A percentile compares a stretch with the other conserved stretches of the same genome.
phyloP scores from a whole-genome alignment of 2,888 invertebrate genomes.

The Latrodectus elegans region DNA sequence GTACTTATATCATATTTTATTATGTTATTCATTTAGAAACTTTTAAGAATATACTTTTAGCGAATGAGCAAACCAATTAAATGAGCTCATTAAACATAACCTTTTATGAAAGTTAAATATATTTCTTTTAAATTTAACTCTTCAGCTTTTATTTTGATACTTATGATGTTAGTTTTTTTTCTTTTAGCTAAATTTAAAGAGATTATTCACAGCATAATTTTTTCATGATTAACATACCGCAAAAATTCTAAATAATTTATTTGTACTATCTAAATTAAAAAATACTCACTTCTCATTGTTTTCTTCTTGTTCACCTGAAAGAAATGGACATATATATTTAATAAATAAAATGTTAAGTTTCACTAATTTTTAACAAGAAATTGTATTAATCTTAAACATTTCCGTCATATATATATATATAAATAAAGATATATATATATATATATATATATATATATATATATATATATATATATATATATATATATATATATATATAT shows the following conservation, averaged over 20 bases:
- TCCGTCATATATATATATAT: not conserved
- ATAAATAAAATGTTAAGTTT: too few relatives aligned
- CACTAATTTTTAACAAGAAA: too few relatives aligned
- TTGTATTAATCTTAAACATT: not conserved
- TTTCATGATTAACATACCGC: not conserved
- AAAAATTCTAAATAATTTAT: not conserved
- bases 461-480: conserved; percentile 11
- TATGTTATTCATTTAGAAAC: too few relatives aligned
- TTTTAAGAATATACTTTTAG: too few relatives aligned
- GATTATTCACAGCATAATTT: not conserved
- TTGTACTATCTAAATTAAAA: conserved; percentile 1
- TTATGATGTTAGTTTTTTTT: too few relatives aligned
- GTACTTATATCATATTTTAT: too few relatives aligned
- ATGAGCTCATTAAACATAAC: too few relatives aligned
- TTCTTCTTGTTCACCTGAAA: conserved; percentile 50
- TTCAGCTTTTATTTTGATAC: too few relatives aligned
- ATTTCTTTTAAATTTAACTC: too few relatives aligned
- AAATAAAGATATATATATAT: not conserved
- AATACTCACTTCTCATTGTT: conserved; percentile 62
- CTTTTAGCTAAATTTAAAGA: too few relatives aligned
- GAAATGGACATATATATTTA: conserved; percentile 1
- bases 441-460: conserved; percentile 1
- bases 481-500: conserved; percentile 13
- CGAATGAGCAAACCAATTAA: too few relatives aligned
- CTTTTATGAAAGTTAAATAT: too few relatives aligned